Base-by-base conservation (phyloP, 2,888 invertebrate genomes). In the Ametastegia equiseti region DNA sequence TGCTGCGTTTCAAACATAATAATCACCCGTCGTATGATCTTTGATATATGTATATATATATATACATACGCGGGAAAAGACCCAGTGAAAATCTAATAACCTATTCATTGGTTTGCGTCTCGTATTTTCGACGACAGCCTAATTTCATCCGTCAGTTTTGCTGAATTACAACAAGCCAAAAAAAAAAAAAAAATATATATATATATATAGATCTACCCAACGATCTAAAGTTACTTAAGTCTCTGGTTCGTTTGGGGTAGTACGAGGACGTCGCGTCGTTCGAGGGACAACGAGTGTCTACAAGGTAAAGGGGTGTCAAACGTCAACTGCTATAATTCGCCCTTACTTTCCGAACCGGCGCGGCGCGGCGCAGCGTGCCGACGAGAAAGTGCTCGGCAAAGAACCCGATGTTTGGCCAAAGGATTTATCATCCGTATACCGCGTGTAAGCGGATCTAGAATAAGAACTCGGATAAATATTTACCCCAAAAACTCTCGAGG, bases 331-430 rank as follows among this genome's bases (percentile, higher is more conserved):
- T 67, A 15, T 54, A 67, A n/a, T 15, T 30, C 15, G 15, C 47
- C 47, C 47, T n/a, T 4, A 0, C 15, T 3, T 30, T 30, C 13
- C 27, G 27, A 15, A 19, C 19, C 42, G 36, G 36, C 23, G 60
- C 6, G 5, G 27, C 36, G 15, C 36, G 23, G 23, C 45, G 13
- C 13, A 33, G 63, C 6, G 45, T 45, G 27, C 27, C 36, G 67
- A 5, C 30, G 63, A 63, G 71, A 54, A 71, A 75, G 36, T 54
- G 54, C n/a, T 47, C 27, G 27, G 71, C 71, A 71, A 71, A 71
- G 71, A 71, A 71, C 27, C 47, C 50, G 33, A 33, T 36, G 75
- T 75, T 75, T 75, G 75, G 54, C 54, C 23, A 50, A 75, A 75
- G 54, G 75, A 75, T 75, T 75, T 54, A n/a, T 33, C 75, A 42